Conservation (phyloP, 2,113 vertebrate species). For the Gavialis gangeticus region DNA sequence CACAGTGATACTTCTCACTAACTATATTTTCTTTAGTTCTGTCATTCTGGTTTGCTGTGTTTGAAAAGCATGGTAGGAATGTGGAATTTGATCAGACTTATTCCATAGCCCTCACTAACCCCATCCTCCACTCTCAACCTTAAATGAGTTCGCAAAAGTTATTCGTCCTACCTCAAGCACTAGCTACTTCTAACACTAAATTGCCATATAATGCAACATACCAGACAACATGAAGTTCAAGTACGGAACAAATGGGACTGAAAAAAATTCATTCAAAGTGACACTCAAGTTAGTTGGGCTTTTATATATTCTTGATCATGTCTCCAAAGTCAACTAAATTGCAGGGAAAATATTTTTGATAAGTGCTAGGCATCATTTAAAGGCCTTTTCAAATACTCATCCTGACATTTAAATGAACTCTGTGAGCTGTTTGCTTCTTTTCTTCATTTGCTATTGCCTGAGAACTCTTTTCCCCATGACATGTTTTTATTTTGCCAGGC, state of each 20-base stretch:
- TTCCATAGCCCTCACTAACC: not conserved
- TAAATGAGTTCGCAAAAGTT: not conserved
- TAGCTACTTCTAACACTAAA: slow-evolving; percentile 3
- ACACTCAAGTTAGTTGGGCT: not conserved
- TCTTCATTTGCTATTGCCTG: slow-evolving; percentile 20
- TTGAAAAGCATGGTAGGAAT: not conserved
- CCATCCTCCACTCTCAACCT: not conserved
- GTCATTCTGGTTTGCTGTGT: not conserved
- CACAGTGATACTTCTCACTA: not conserved
- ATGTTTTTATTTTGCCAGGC: not conserved
- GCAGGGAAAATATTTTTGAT: not conserved
- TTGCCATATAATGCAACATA: not conserved
- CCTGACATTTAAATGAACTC: slow-evolving; percentile 9
- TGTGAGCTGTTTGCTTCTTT: slow-evolving; percentile 5
- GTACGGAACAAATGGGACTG: not conserved
- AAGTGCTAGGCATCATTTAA: slow-evolving; percentile 11
- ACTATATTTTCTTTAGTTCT: not conserved
- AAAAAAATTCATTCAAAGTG: not conserved
- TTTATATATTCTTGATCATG: not conserved
- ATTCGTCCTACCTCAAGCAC: not conserved
- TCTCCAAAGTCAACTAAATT: slow-evolving; percentile 3
- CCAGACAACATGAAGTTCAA: not conserved
- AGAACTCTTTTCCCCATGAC: not conserved
- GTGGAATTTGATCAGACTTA: not conserved
- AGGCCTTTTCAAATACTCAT: slow-evolving; percentile 26